phyloP scores from a whole-genome alignment of 2,113 vertebrate species.

The Dascyllus trimaculatus region DNA sequence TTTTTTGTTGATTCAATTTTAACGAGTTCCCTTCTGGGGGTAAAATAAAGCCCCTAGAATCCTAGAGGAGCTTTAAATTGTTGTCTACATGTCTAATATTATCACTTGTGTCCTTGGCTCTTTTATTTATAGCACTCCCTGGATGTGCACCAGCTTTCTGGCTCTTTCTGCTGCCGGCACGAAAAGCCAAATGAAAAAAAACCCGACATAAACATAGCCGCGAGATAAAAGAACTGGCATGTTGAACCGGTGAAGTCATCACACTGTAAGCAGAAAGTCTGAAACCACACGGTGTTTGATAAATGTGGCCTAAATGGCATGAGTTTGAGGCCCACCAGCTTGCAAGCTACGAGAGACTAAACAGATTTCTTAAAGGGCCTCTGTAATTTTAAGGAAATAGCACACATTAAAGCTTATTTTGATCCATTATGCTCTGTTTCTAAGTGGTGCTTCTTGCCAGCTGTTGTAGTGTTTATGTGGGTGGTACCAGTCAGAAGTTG shows the following conservation, averaged over 20 bases:
- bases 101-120: conserved; percentile 19
- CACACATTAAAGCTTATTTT: conserved; percentile 14
- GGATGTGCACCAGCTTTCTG: neutral
- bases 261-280: conserved; percentile 5
- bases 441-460: too few relatives aligned
- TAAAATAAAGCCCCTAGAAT: conserved; percentile 1
- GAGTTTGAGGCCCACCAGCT: conserved; percentile 31
- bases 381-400: neutral
- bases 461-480: too few relatives aligned
- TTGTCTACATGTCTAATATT: neutral
- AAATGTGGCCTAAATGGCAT: conserved; percentile 34
- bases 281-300: conserved; percentile 23
- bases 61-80: neutral
- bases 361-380: neutral
- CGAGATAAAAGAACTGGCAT: conserved; percentile 32
- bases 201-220: conserved; percentile 1
- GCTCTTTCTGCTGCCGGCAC: conserved; percentile 5
- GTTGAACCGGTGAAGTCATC: conserved; percentile 35
- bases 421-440: too few relatives aligned
- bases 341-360: neutral
- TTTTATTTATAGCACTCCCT: conserved; percentile 26
- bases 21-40: neutral
- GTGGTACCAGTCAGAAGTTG: too few relatives aligned
- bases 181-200: conserved; percentile 8
- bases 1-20: conserved; percentile 26